phyloP scores from a whole-genome alignment of 2,888 invertebrate genomes.

The Cryptocephalus moraei region DNA sequence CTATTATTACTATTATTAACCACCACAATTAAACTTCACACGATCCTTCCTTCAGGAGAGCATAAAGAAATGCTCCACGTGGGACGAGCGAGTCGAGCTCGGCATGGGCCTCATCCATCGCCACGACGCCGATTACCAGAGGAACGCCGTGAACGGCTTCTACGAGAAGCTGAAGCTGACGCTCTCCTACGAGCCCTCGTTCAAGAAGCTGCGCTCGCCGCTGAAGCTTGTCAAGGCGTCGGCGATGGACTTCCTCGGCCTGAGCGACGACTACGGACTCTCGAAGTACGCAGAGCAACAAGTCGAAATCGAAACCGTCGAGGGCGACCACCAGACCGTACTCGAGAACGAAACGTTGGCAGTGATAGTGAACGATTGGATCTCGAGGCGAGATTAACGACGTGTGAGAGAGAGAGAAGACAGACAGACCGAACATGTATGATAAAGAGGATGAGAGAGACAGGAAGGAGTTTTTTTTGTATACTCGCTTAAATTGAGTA shows the following conservation, averaged over 20 bases:
- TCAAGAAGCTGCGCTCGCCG: slow-evolving; percentile 16
- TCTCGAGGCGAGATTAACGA: too few relatives aligned
- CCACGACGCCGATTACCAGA: not conserved
- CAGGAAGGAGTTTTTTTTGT: too few relatives aligned
- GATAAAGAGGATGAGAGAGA: too few relatives aligned
- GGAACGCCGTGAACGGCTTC: slow-evolving; percentile 9
- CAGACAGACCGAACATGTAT: too few relatives aligned
- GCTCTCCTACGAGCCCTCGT: slow-evolving; percentile 15
- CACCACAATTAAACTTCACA: not conserved
- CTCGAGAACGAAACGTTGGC: slow-evolving; percentile 54
- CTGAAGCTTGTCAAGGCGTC: slow-evolving; percentile 19
- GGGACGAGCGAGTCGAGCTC: slow-evolving; percentile 6
- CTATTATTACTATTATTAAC: too few relatives aligned
- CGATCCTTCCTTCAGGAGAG: slow-evolving; percentile 5
- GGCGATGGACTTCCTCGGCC: slow-evolving; percentile 8
- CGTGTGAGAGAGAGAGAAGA: too few relatives aligned
- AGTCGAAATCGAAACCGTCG: slow-evolving; percentile 52
- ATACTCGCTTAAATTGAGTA: too few relatives aligned
- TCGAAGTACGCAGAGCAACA: slow-evolving; percentile 46
- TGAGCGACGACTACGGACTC: slow-evolving; percentile 55
- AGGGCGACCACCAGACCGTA: slow-evolving; percentile 64
- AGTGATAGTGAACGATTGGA: slow-evolving; percentile 44
- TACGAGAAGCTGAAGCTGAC: slow-evolving; percentile 17
- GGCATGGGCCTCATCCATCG: not conserved
- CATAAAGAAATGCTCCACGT: slow-evolving; percentile 4